These are phyloP conservation scores for Palythoa heliodiscus DNA, from an alignment of 92 coral and sea anemone species.

Conservation along the genomic window DNA sequence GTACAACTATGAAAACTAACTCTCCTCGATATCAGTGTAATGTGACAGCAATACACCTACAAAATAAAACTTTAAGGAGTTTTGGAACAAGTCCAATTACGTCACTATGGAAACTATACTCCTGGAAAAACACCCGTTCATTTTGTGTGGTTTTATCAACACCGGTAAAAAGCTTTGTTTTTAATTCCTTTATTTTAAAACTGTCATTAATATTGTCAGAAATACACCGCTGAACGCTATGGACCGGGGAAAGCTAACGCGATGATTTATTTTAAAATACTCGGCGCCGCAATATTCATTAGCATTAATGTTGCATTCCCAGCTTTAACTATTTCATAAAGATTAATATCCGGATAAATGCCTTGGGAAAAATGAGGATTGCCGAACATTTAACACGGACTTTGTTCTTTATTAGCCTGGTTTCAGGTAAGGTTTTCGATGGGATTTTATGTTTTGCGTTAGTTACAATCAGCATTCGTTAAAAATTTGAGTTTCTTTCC, in stretches of 20 bases:
- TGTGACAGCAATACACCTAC: neutral
- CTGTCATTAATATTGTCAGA: neutral
- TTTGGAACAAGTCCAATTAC: neutral
- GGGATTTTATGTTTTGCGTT: neutral
- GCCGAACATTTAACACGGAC: neutral
- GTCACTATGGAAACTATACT: constrained; percentile 38
- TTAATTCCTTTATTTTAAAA: neutral
- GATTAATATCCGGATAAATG: neutral
- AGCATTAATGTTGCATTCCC: neutral
- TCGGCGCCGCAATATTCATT: neutral
- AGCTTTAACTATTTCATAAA: neutral
- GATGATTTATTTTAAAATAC: neutral
- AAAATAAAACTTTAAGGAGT: neutral
- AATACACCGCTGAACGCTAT: constrained; percentile 29
- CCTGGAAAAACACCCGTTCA: constrained; percentile 20
- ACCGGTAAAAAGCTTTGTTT: constrained; percentile 34
- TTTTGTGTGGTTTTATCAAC: constrained; percentile 9
- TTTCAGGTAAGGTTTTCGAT: constrained; percentile 14
- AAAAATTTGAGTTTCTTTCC: constrained; percentile 18
- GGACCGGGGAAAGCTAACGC: neutral
- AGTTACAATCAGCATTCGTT: neutral
- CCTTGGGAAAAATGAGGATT: neutral
- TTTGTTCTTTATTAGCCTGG: neutral
- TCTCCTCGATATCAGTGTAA: neutral
- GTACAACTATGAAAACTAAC: too few relatives aligned